Conservation (phyloP, 2,797 vertebrate species). For the Australoheros facetus region DNA sequence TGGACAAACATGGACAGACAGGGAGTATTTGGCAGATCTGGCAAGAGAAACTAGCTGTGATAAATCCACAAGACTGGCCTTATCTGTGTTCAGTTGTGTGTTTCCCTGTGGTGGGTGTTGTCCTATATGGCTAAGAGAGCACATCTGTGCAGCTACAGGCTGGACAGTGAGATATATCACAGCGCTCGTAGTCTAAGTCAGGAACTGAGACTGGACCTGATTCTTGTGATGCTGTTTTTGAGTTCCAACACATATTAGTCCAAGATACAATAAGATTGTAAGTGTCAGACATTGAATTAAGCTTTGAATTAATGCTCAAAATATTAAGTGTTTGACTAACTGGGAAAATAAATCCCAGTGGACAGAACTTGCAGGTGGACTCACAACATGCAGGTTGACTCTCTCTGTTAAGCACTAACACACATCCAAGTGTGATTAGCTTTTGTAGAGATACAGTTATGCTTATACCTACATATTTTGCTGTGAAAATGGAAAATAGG, state of each 20-base stretch:
- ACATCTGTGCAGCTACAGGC: constrained; percentile 67
- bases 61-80: constrained; percentile 55
- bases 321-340: not conserved
- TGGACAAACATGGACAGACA: constrained; percentile 43
- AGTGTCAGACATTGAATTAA: not conserved
- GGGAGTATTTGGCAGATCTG: constrained; percentile 59
- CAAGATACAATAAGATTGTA: constrained; percentile 5
- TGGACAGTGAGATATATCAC: constrained; percentile 53
- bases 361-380: too few species aligned
- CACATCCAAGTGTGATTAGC: too few species aligned
- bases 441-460: too few species aligned
- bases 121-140: constrained; percentile 62
- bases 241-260: constrained; percentile 75
- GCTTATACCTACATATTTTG: too few species aligned
- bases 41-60: constrained; percentile 51
- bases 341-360: too few species aligned
- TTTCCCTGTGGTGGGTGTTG: constrained; percentile 52
- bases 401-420: too few species aligned
- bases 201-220: constrained; percentile 15
- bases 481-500: too few species aligned
- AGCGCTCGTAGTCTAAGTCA: constrained; percentile 39
- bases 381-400: too few species aligned
- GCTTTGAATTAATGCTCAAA: not conserved
- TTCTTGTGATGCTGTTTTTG: constrained; percentile 71
- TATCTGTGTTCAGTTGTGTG: constrained; percentile 51